Conservation (phyloP, 2,113 vertebrate genomes). For the Otus sunia region DNA sequence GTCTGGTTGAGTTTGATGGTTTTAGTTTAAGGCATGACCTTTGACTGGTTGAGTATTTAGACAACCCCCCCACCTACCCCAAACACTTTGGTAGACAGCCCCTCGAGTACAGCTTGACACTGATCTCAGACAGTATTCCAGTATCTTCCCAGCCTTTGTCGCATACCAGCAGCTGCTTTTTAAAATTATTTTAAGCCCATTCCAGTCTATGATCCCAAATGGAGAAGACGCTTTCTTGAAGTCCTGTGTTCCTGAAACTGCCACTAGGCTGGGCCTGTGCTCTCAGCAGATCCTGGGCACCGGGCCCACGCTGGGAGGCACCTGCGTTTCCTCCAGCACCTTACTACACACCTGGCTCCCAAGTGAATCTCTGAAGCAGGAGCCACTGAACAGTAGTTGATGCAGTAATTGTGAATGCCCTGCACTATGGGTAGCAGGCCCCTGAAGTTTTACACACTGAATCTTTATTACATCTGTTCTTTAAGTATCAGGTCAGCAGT, state of each 20-base stretch:
- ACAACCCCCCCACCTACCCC: background rate
- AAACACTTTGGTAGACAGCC: background rate
- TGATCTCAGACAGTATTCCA: background rate
- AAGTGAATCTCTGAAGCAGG: background rate
- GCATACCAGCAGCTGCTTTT: background rate
- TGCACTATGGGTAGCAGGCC: background rate
- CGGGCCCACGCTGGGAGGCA: background rate
- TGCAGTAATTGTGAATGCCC: too few relatives aligned
- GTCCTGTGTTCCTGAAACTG: background rate
- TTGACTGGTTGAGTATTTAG: background rate
- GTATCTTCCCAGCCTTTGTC: background rate
- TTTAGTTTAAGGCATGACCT: background rate
- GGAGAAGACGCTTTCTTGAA: background rate
- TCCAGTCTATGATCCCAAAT: background rate
- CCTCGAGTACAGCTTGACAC: background rate
- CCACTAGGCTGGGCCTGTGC: accelerated
- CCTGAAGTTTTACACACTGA: background rate
- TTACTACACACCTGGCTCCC: accelerated
- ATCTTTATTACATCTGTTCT: background rate
- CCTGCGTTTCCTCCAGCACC: background rate
- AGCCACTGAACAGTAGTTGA: background rate
- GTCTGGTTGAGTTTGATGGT: too few relatives aligned
- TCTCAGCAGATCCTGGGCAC: background rate
- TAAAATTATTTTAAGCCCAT: background rate
- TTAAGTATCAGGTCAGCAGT: background rate